Base-by-base conservation (phyloP, 2,797 vertebrate genomes). In the Danio jaintianensis region DNA sequence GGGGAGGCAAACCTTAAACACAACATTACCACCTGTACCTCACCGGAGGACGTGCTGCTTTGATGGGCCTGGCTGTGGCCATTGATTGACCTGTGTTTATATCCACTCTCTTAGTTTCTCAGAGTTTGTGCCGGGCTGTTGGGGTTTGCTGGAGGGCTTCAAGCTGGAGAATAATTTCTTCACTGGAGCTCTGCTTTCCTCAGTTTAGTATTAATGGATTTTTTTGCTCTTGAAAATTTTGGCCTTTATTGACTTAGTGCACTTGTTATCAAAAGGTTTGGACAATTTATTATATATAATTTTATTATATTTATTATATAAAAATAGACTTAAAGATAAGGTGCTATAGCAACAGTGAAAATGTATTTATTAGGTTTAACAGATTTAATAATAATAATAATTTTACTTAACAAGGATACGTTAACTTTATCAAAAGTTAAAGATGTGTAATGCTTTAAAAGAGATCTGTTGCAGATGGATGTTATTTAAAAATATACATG, bases 1-100 rank as follows among this genome's bases (percentile, higher is more conserved):
- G 61, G 82, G 79, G 80, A 80, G 76, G 79, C 78, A 78, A 81
- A 89, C 88, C 89, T 92, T 92, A 90, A 91, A 90, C 91, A 89
- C 83, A 90, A 90, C 89, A 86, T 85, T 76, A 82, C 80, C 88
- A 86, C 89, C 82, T 87, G 85, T 83, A 87, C 76, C 84, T 64
- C 78, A 70, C 53, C 55, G 64, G 79, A 85, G 85, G 82, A 87
- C 71, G 69, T 67, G 76, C 86, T 76, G 81, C 87, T 89, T 87
- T 84, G 86, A 82, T 84, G 77, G 36, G 59, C 64, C 86, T 68
- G 81, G n/a, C 62, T 77, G 75, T 83, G 86, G 79, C 80, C 85
- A 86, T 88, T 83, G 88, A 86, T 90, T 88, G 78, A 85, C 85
- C 84, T 10, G 75, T 81, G 76, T 84, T 83, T 85, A 85, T 82